Conservation (phyloP, 2,888 invertebrate species). For the Cerceris rybyensis region DNA sequence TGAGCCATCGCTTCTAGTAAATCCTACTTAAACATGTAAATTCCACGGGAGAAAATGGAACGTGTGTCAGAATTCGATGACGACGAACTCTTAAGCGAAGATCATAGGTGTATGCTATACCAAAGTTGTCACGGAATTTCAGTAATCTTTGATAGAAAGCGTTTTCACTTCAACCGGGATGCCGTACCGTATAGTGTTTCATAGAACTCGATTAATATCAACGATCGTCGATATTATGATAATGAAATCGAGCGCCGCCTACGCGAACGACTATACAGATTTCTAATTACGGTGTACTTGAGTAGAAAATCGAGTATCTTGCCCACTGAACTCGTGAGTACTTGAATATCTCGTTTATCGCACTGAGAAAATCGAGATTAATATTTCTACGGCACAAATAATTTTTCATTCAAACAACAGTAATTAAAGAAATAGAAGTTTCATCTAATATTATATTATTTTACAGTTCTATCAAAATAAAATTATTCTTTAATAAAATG, state of each 20-base stretch:
- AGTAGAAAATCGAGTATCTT: slow-evolving; percentile 11
- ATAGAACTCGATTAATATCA: slow-evolving; percentile 31
- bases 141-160: slow-evolving; percentile 57
- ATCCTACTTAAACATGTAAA: slow-evolving; percentile 9
- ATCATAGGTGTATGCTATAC: background rate
- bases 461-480: no score
- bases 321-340: no score
- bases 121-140: slow-evolving; percentile 45
- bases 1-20: no score
- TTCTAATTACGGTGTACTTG: slow-evolving; percentile 44
- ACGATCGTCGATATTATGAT: slow-evolving; percentile 35
- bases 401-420: no score
- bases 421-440: no score
- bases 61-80: background rate
- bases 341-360: no score
- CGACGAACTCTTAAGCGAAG: background rate
- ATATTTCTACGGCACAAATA: no score
- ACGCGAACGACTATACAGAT: slow-evolving; percentile 30
- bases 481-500: no score
- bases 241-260: slow-evolving; percentile 53
- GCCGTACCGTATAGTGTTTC: slow-evolving; percentile 12
- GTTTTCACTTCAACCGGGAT: slow-evolving; percentile 58
- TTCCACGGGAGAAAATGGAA: slow-evolving; percentile 8
- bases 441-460: no score
- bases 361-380: no score